Evolutionary conservation across 2,113 vertebrate genomes (phyloP).

Genomic region (Halichoerus grypus): DNA sequence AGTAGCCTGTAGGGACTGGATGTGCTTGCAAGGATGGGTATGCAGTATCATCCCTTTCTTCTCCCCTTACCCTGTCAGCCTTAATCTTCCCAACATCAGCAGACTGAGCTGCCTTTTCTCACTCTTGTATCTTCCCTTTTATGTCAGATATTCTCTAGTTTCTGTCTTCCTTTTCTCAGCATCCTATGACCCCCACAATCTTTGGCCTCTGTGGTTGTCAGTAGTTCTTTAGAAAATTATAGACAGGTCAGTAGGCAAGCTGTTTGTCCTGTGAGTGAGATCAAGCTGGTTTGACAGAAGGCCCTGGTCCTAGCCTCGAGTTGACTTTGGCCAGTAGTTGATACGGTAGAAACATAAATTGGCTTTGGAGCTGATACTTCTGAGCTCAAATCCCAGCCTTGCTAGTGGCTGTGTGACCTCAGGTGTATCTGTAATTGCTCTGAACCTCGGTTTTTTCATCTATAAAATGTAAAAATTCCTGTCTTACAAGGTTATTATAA

Average conservation of each 20-base stretch:
- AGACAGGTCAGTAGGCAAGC: background rate
- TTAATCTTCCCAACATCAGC: background rate
- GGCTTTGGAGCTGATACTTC: background rate
- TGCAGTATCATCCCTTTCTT: background rate
- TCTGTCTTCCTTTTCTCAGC: background rate
- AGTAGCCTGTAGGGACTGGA: background rate
- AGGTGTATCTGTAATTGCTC: background rate
- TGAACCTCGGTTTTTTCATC: conserved; percentile 10
- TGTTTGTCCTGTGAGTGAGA: background rate
- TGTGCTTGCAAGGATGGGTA: background rate
- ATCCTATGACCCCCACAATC: background rate
- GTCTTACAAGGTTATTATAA: background rate
- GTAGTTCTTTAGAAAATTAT: conserved; percentile 18
- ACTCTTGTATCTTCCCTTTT: background rate
- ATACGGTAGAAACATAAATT: background rate
- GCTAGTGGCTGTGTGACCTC: background rate
- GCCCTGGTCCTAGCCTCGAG: background rate
- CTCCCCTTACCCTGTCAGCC: background rate
- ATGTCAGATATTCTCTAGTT: background rate
- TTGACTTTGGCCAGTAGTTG: background rate
- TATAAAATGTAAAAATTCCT: conserved; percentile 56
- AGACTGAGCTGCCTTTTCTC: background rate
- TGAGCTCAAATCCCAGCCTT: background rate
- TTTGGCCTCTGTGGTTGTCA: background rate
- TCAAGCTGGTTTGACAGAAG: conserved; percentile 1